Evolutionary conservation across 2,113 vertebrate species (phyloP), one percentile per base, ranked within the genome.

Genomic region (Bambusicola thoracicus): DNA sequence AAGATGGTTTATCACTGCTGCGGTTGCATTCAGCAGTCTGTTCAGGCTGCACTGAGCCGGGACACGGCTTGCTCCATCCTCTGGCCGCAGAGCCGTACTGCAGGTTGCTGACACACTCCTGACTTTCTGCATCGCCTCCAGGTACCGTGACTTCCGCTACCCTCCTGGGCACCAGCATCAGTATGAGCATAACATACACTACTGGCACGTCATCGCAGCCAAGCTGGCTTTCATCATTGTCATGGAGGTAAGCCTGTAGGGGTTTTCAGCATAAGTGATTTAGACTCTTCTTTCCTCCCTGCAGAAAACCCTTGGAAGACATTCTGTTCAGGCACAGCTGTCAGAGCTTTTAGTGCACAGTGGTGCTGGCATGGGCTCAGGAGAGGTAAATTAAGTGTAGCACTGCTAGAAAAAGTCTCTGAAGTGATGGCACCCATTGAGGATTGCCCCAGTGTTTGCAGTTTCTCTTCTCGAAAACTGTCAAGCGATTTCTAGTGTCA

Each of bases 151-250:
- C 94, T 98, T 99, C 82, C 98, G 99, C 70, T 97, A 98, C 85
- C 98, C 99, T 41, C 98, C 99, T 2, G 98, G 98, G 5, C 98
- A 99, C 82, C 96, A 72, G 24, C 97, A 97, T 38, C 91, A 99
- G 3, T 99, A 99, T 29, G 97, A 99, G 89, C 95, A 98, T 94
- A 99, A 98, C 44, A 97, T 98, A n/a, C 98, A 98, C 91, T 99
- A 99, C 82, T 99, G 99, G 99, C 99, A 99, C 1, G 98, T 99
- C 88, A 98, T 98, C 10, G 99, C 99, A 73, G 99, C 99, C 95
- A 99, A 99, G 96, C 97, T 99, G 96, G 98, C 99, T 89, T 99
- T 99, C 81, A 97, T 99, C 91, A 99, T 99, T 63, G 98, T 99
- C 83, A 97, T 99, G 83, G 99, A 99, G 98, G 99, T 99, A 89